A percentile compares a stretch with the other conserved stretches of the same genome.
Evolutionary conservation across 2,797 vertebrate species (phyloP).

Genomic region (Nyctibius grandis): DNA sequence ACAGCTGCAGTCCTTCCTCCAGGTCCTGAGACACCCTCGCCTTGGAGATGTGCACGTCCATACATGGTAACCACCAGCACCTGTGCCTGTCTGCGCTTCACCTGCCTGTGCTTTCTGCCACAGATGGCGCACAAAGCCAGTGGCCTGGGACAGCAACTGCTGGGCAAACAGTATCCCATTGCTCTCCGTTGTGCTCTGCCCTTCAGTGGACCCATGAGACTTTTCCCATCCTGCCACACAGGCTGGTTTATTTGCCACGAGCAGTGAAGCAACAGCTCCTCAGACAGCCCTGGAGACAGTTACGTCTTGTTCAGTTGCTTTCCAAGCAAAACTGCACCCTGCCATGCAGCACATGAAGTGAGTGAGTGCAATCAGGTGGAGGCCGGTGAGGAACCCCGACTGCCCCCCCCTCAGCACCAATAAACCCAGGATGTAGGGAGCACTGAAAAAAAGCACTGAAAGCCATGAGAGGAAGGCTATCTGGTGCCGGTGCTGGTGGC

Average conservation of each 20-base stretch:
- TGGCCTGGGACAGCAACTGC: background rate
- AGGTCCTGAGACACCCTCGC: background rate
- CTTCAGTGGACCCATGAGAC: background rate
- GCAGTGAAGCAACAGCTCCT: background rate
- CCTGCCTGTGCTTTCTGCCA: background rate
- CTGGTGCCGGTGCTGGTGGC: background rate
- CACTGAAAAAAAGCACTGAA: background rate
- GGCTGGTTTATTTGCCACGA: background rate
- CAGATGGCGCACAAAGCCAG: background rate
- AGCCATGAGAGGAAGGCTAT: background rate
- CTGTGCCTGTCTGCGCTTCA: background rate
- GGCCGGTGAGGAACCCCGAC: background rate
- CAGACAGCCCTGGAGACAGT: background rate
- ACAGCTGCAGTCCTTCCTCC: background rate
- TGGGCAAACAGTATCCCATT: background rate
- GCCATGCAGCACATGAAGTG: rapidly evolving
- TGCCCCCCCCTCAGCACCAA: background rate
- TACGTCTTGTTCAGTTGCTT: background rate
- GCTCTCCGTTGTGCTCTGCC: background rate
- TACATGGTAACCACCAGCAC: rapidly evolving
- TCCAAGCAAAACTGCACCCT: background rate
- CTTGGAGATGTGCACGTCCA: background rate
- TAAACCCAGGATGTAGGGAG: background rate
- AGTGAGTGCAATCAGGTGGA: background rate
- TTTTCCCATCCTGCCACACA: background rate